These are phyloP conservation scores for Drosophila ustulata DNA, from an alignment of 2,888 invertebrate genomes.

Conservation along the genomic window DNA sequence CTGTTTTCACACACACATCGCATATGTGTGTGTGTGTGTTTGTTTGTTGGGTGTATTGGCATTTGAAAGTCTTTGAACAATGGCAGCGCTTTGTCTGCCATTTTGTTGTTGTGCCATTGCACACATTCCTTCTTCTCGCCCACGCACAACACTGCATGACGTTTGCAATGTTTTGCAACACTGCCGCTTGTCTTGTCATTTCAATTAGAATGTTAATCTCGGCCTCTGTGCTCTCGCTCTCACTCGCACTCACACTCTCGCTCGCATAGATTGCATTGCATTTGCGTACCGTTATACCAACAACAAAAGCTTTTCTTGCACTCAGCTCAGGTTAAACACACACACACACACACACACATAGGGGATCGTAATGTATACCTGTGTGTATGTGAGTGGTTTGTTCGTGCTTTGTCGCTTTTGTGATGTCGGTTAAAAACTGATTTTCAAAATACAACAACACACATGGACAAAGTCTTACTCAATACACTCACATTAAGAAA, in stretches of 20 bases:
- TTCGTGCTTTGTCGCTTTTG: constrained; percentile 19
- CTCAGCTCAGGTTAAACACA: constrained; percentile 47
- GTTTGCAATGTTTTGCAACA: constrained; percentile 55
- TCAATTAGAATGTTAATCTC: constrained; percentile 65
- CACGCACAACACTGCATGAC: constrained; percentile 27
- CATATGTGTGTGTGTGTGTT: background rate
- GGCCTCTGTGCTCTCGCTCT: constrained; percentile 6
- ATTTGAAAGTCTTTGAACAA: constrained; percentile 60
- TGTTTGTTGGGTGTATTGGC: constrained; percentile 28
- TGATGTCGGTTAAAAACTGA: constrained; percentile 28
- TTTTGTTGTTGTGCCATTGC: constrained; percentile 37
- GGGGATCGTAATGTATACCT: background rate
- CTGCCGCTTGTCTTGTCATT: constrained; percentile 46
- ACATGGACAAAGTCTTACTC: constrained; percentile 8
- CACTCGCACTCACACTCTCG: constrained; percentile 8
- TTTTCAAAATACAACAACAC: constrained; percentile 29
- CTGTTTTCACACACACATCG: background rate
- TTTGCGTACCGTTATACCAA: constrained; percentile 41
- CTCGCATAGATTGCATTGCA: constrained; percentile 23
- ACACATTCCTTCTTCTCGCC: constrained; percentile 52
- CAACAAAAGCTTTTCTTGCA: constrained; percentile 60
- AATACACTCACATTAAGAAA: constrained; percentile 51
- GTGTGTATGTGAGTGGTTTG: constrained; percentile 8
- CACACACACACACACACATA: background rate
- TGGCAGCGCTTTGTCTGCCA: constrained; percentile 60